Evolutionary conservation across 2,113 vertebrate genomes (phyloP), one percentile per base, ranked within the genome.

Genomic region (Hucho hucho): DNA sequence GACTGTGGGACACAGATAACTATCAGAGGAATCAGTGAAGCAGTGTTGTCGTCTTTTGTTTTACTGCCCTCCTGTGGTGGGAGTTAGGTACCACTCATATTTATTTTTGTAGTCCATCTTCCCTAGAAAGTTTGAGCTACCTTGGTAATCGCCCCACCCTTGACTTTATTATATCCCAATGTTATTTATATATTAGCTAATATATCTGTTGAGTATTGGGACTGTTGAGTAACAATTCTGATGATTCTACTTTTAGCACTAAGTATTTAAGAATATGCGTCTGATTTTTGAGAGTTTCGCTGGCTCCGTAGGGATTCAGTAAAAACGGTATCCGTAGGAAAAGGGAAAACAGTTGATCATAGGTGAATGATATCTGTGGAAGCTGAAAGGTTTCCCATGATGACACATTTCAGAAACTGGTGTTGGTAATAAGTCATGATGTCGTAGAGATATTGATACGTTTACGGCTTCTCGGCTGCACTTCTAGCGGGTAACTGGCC

Each of bases 131-230:
- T 83, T 78, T 77, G 73, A 69, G 74, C 78, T 86, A 80, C 81
- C 79, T 80, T 26, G 69, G 49, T 71, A 76, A 75, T 74, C 58
- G 69, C 59, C 32, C 37, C 22, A 6, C 6, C n/a, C 74, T 22
- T 28, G 72, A 37, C 81, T 16, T 53, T 5, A 80, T 82, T 75
- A 80, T 80, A 78, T 56, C 74, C 79, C 79, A 75, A 72, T 63
- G 69, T 75, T 90, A 91, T 92, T 84, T 93, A 91, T 88, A 84
- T 26, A 74, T 84, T 81, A 81, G 71, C n/a, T 87, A 84, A 91
- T 90, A 82, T 88, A 87, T 87, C 67, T 37, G 79, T 73, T 4
- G 4, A 78, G 79, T 81, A 82, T 80, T 83, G 58, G 74, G 74
- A 79, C 72, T 82, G 79, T 80, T 74, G 81, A 76, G 58, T n/a